Evolutionary conservation across 2,888 invertebrate species (phyloP).

Genomic region (Hirtodrosophila cameraria): DNA sequence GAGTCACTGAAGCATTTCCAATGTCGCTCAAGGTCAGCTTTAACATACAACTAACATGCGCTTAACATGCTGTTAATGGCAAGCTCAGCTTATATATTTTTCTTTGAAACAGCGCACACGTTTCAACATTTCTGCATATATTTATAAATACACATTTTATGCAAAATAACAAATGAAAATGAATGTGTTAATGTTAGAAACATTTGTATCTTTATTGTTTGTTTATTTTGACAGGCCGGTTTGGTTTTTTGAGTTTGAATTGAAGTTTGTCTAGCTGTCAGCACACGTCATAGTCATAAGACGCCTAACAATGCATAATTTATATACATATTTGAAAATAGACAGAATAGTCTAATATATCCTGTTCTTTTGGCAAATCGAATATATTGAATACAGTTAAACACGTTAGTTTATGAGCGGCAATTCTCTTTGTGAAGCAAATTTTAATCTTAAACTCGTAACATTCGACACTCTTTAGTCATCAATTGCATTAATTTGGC

Average conservation of each 20-base stretch:
- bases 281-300: conserved; percentile 8
- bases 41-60: conserved; percentile 49
- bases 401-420: conserved; percentile 38
- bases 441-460: conserved; percentile 17
- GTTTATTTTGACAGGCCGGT: conserved; percentile 52
- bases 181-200: conserved; percentile 48
- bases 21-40: conserved; percentile 68
- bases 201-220: conserved; percentile 49
- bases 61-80: conserved; percentile 36
- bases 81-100: background rate
- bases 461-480: conserved; percentile 16
- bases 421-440: conserved; percentile 50
- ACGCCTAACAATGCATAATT: conserved; percentile 56
- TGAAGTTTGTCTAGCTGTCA: conserved; percentile 17
- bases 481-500: conserved; percentile 41
- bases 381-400: conserved; percentile 25
- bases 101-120: conserved; percentile 29
- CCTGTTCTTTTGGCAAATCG: conserved; percentile 40
- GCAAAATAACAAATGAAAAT: conserved; percentile 65
- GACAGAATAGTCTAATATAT: conserved; percentile 41
- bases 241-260: conserved; percentile 24
- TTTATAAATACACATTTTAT: conserved; percentile 42
- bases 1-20: conserved; percentile 50
- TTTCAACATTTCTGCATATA: conserved; percentile 46
- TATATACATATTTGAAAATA: conserved; percentile 31